Evolutionary conservation across 2,113 vertebrate genomes (phyloP).

Genomic region (Jacana jacana): DNA sequence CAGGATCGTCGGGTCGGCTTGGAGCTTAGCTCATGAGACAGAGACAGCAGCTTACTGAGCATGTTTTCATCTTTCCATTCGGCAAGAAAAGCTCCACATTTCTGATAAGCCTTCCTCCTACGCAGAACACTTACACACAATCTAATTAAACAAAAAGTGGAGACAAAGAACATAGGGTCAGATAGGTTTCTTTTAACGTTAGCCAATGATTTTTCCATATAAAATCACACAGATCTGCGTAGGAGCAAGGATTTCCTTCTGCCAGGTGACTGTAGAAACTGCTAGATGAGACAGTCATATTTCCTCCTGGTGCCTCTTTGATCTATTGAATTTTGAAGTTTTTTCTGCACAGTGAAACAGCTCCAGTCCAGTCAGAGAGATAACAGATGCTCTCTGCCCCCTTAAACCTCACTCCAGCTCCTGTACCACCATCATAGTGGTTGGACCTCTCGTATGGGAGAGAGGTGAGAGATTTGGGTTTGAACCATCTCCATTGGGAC

Average conservation of each 20-base stretch:
- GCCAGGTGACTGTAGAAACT: neutral
- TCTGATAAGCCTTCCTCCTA: neutral
- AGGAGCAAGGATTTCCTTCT: neutral
- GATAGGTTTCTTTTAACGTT: neutral
- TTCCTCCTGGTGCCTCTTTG: neutral
- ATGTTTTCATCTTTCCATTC: neutral
- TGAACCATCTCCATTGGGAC: neutral
- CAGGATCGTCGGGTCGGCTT: neutral
- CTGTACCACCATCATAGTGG: fast-evolving
- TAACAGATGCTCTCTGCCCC: neutral
- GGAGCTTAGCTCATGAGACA: neutral
- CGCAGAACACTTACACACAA: neutral
- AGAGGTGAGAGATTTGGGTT: neutral
- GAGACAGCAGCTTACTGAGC: neutral
- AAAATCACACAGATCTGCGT: neutral
- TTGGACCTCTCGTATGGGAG: neutral
- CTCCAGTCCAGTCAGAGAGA: neutral
- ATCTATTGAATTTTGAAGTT: neutral
- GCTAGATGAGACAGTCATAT: neutral
- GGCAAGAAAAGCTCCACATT: neutral
- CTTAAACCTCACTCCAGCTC: neutral
- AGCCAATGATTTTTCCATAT: neutral
- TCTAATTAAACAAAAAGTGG: neutral
- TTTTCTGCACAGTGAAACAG: neutral
- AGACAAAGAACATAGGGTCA: neutral